phyloP scores from a whole-genome alignment of 1,140 invertebrate species.

The Anastatus disparis region DNA sequence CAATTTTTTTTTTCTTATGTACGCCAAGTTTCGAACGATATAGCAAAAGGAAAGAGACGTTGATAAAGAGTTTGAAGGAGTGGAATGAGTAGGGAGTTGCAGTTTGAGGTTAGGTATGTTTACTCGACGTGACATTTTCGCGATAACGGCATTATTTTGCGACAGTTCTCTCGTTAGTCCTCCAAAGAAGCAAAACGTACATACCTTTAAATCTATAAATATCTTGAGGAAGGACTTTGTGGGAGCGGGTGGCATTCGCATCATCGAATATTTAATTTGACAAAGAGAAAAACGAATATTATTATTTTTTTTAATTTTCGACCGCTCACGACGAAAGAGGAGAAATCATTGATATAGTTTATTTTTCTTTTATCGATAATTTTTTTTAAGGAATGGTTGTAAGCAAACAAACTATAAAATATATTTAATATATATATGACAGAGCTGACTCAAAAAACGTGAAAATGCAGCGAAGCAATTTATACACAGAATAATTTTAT shows the following conservation, averaged over 20 bases:
- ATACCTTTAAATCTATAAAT: constrained; percentile 21
- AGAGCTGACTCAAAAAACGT: background rate
- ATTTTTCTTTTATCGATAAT: background rate
- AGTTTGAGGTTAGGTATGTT: constrained; percentile 6
- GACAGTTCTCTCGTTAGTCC: constrained; percentile 10
- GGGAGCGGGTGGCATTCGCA: background rate
- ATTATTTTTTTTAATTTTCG: too few species aligned
- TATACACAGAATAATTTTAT: background rate
- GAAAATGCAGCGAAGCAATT: background rate
- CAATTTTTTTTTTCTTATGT: background rate
- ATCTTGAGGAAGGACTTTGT: background rate
- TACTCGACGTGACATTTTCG: constrained; percentile 36
- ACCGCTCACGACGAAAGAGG: background rate
- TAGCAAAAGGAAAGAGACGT: background rate
- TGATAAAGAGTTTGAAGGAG: background rate
- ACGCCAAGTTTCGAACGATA: background rate
- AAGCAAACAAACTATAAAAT: background rate
- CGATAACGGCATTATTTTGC: constrained; percentile 32
- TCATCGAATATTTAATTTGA: background rate
- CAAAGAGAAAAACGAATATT: too few species aligned
- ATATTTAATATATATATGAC: background rate
- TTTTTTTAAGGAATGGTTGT: background rate
- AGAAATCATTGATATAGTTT: background rate
- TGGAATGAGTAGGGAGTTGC: background rate
- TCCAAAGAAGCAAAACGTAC: background rate